These are phyloP conservation scores for Varanus salvator DNA, from an alignment of 2,113 vertebrate genomes.

Conservation along the genomic window DNA sequence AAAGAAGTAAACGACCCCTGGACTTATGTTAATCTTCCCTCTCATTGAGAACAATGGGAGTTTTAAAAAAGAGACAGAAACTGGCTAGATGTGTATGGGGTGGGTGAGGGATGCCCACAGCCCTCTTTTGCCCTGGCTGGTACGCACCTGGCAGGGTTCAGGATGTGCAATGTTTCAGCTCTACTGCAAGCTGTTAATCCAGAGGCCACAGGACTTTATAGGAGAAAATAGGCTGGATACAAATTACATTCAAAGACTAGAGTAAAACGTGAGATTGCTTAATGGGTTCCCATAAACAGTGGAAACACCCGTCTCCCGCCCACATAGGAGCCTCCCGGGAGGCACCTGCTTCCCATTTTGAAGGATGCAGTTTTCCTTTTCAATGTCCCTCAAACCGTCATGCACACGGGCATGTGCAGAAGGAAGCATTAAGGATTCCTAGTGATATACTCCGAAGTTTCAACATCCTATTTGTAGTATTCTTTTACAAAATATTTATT, in stretches of 20 bases:
- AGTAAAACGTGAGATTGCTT: background rate
- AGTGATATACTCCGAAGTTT: constrained; percentile 3
- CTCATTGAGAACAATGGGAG: background rate
- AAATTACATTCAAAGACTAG: background rate
- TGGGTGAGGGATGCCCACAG: background rate
- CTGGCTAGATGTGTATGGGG: background rate
- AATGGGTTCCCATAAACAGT: background rate
- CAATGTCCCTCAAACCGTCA: constrained; percentile 62
- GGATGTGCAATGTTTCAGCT: background rate
- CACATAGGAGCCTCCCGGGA: background rate
- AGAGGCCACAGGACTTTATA: background rate
- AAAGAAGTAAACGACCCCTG: background rate
- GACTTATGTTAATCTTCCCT: background rate
- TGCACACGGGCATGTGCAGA: background rate
- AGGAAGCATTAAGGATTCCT: constrained; percentile 51
- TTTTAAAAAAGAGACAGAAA: background rate
- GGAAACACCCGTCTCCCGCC: background rate
- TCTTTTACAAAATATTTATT: constrained; percentile 80
- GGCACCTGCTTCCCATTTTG: background rate
- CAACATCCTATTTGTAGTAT: constrained; percentile 35
- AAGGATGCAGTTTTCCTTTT: constrained; percentile 69
- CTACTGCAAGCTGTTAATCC: background rate
- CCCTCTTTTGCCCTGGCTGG: background rate
- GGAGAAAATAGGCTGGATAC: background rate
- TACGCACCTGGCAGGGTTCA: background rate